phyloP scores from a whole-genome alignment of 1,140 invertebrate genomes.

The Neodiprion lecontei region DNA sequence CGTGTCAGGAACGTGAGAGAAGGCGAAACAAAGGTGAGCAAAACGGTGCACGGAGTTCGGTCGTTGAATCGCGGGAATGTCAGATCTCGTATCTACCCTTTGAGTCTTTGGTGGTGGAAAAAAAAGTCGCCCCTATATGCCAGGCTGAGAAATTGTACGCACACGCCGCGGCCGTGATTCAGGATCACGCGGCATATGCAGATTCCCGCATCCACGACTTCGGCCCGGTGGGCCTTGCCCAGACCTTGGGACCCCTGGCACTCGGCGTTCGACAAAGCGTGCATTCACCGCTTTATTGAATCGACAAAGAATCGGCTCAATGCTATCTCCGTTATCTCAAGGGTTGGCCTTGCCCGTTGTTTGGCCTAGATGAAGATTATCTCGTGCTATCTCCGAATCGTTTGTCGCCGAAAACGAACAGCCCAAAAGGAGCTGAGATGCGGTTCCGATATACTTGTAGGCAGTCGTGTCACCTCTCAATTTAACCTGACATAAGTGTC shows the following conservation, averaged over 20 bases:
- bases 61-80: not conserved
- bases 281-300: not conserved
- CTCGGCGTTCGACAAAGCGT: conserved; percentile 4
- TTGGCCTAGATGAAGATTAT: conserved; percentile 7
- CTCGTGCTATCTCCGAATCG: not conserved
- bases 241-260: not conserved
- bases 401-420: not conserved
- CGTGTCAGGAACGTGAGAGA: not conserved
- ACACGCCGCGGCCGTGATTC: not conserved
- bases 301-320: not conserved
- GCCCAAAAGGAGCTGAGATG: not conserved
- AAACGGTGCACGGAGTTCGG: not conserved
- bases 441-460: not conserved
- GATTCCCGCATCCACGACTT: not conserved
- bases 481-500: conserved; percentile 7
- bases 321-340: conserved; percentile 1
- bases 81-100: conserved; percentile 3
- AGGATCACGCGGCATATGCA: not conserved
- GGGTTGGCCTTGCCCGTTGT: not conserved
- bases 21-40: not conserved
- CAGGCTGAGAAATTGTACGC: not conserved
- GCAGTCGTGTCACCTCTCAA: not conserved
- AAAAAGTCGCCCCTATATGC: not conserved
- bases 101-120: not conserved
- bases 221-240: not conserved